phyloP scores from a whole-genome alignment of 1,140 invertebrate genomes.

The Bombus cullumanus region DNA sequence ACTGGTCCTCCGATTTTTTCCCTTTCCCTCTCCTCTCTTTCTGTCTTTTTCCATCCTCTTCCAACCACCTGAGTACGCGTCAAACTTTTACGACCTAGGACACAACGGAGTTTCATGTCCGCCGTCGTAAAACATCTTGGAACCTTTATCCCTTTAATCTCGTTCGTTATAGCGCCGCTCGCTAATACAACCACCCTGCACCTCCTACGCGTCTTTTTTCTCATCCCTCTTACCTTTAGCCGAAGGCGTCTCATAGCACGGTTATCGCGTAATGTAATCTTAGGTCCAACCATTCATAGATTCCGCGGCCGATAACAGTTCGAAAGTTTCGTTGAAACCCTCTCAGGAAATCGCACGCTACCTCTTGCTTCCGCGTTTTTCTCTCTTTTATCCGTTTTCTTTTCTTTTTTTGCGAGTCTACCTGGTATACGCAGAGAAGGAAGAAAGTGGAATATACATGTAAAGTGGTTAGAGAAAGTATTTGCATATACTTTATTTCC shows the following conservation, averaged over 20 bases:
- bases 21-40: not conserved
- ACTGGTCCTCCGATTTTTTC: not conserved
- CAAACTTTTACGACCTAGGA: constrained; percentile 63
- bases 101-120: constrained; percentile 47
- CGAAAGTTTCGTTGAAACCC: constrained; percentile 55
- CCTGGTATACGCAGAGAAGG: not conserved
- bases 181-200: constrained; percentile 56
- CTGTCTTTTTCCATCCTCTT: not conserved
- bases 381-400: too few species aligned
- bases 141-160: constrained; percentile 63
- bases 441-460: too few species aligned
- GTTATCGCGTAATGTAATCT: constrained; percentile 66
- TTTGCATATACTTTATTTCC: too few species aligned
- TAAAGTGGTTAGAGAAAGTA: too few species aligned
- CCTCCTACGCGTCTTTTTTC: not conserved
- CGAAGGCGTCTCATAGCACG: constrained; percentile 41
- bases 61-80: constrained; percentile 22
- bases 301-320: constrained; percentile 61
- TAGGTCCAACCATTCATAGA: constrained; percentile 63
- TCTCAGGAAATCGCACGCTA: constrained; percentile 47
- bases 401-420: not conserved
- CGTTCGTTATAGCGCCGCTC: constrained; percentile 58
- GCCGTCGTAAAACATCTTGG: constrained; percentile 57
- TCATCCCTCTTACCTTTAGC: constrained; percentile 30
- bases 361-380: not conserved